phyloP scores from a whole-genome alignment of 2,797 vertebrate genomes.

The Cephalopachus bancanus region DNA sequence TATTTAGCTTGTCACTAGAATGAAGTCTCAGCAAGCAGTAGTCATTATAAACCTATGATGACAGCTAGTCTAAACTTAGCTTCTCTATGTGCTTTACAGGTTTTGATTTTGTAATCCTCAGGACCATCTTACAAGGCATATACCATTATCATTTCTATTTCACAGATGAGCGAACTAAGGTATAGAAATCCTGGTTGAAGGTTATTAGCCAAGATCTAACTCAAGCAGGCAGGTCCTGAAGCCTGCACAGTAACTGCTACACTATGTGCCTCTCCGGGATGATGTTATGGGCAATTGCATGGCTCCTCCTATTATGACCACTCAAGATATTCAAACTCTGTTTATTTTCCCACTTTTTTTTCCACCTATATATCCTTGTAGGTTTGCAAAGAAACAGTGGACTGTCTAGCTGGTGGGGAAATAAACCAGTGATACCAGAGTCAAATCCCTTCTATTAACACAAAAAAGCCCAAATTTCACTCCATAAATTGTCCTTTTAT shows the following conservation, averaged over 20 bases:
- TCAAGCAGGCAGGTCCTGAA: not conserved
- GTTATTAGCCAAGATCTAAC: not conserved
- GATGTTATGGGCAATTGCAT: not conserved
- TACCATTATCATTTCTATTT: not conserved
- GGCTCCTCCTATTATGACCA: not conserved
- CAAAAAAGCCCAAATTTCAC: not conserved
- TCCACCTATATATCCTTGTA: not conserved
- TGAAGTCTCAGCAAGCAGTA: not conserved
- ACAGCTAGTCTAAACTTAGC: not conserved
- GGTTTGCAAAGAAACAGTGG: not conserved
- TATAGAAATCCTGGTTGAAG: not conserved
- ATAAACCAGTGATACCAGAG: not conserved
- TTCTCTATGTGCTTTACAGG: not conserved
- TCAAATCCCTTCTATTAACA: not conserved
- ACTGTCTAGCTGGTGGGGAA: not conserved
- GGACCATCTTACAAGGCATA: not conserved
- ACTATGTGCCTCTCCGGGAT: not conserved
- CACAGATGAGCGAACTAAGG: not conserved
- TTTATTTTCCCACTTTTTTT: not conserved
- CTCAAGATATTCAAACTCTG: not conserved
- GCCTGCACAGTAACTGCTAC: not conserved
- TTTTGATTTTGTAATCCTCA: not conserved
- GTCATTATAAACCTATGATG: not conserved
- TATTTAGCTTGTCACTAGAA: not conserved
- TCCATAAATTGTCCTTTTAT: not conserved